Percentiles rank a stretch among this genome's conserved stretches.
Conservation (phyloP, 2,113 vertebrate genomes). For the Spheniscus mendiculus region DNA sequence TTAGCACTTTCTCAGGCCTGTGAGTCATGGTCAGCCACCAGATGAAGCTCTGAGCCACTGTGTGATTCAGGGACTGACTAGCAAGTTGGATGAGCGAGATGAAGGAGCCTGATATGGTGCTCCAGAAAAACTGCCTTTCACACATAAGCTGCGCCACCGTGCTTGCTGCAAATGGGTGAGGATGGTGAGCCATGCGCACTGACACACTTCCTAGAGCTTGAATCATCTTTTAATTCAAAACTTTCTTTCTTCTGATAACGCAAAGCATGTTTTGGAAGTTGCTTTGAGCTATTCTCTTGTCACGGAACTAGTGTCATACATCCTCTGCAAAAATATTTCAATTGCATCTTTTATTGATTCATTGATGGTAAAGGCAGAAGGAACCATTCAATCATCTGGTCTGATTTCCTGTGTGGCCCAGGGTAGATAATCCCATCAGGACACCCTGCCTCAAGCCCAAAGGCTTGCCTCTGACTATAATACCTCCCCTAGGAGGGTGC, state of each 20-base stretch:
- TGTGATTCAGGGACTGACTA: background rate
- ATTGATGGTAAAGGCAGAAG: background rate
- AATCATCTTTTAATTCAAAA: background rate
- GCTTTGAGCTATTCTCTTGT: background rate
- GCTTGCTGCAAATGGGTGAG: background rate
- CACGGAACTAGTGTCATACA: background rate
- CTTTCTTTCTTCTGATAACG: background rate
- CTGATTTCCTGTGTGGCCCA: background rate
- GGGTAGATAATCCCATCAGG: background rate
- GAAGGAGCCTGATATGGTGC: background rate
- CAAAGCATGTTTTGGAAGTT: background rate
- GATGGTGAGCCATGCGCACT: background rate
- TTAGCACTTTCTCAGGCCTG: background rate
- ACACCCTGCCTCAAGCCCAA: background rate
- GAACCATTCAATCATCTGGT: background rate
- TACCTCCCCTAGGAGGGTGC: background rate
- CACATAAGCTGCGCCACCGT: accelerated
- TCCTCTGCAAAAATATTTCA: background rate
- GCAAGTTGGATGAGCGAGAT: background rate
- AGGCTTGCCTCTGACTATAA: background rate
- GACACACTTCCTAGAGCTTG: background rate
- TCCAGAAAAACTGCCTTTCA: background rate
- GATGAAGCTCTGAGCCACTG: background rate
- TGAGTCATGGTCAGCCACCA: background rate
- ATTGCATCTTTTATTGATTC: background rate